Evolutionary conservation across 37 sponge, comb jelly and placozoan genomes (phyloP), one percentile per base, ranked within the genome.

Genomic region (Agelas oroides): DNA sequence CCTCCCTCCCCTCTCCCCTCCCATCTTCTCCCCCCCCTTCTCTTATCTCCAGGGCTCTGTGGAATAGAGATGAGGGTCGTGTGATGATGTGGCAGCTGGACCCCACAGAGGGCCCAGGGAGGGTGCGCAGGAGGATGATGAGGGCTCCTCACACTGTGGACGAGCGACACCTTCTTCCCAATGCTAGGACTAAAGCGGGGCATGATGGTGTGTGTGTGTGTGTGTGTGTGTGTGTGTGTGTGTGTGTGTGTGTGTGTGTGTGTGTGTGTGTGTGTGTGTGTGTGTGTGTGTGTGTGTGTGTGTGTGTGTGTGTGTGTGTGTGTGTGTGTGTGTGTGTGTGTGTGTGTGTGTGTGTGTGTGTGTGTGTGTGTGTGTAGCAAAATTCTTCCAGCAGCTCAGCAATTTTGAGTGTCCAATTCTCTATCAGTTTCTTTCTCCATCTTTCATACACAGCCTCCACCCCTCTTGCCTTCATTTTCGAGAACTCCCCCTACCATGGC

Each of bases 51-150:
- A 90, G 96, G 53, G 93, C 90, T 0, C 70, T 95, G 38, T 95
- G 96, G 96, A 80, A 77, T 41, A 17, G 57, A 18, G 96, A 95
- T 46, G 96, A 95, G 81, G 31, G 35, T 1, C 71, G 96, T 17
- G 69, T 59, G 56, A 89, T 92, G 92, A 87, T 90, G 35, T 92
- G 89, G 90, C 94, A 95, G 93, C 86, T 97, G 78, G 97, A 97
- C 71, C 97, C 97, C 38, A 97, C 97, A 0, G 97, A 97, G 57
- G 97, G 97, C 1, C 97, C 97, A 0, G 84, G 87, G 32, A 37
- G 97, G 13, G 90, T 89, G 34, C 65, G 97, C 31, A 74, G 91
- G 73, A 79, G 97, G 36, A 55, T 97, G 84, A 86, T 92, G 77
- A 73, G 77, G 25, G 85, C 66, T 1, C 91, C 92, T 14, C 55